Evolutionary conservation across 2,113 vertebrate genomes (phyloP).

Genomic region (Chelonoidis abingdonii): DNA sequence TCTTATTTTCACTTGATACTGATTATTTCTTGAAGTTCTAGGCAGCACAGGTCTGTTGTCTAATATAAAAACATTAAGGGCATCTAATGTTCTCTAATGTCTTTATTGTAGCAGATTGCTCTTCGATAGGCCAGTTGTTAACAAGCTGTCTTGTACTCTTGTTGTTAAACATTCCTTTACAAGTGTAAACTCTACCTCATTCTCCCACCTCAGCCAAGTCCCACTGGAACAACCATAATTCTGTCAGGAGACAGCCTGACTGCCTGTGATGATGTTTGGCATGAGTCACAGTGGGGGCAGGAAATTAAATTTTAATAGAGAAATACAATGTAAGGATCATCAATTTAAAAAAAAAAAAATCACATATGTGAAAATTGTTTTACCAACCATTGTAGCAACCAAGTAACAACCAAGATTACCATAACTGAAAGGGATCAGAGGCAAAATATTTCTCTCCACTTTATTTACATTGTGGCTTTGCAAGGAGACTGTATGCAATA

Average conservation of each 20-base stretch:
- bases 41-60: not conserved
- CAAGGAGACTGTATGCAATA: not conserved
- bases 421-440: not conserved
- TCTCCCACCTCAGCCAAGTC: not conserved
- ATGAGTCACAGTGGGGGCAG: not conserved
- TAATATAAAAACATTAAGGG: constrained; percentile 24
- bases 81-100: not conserved
- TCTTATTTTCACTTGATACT: not conserved
- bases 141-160: not conserved
- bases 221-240: not conserved
- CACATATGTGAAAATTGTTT: not conserved
- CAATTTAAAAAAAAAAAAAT: not conserved
- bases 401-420: not conserved
- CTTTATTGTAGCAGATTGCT: not conserved
- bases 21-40: not conserved
- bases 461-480: not conserved
- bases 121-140: not conserved
- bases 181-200: not conserved
- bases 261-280: not conserved
- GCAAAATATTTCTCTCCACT: not conserved
- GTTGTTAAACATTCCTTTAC: not conserved
- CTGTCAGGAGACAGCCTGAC: not conserved
- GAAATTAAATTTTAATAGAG: not conserved
- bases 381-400: not conserved
- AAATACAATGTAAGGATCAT: not conserved